phyloP scores from a whole-genome alignment of 2,113 vertebrate species.

The Rhegmatorhina hoffmannsi region DNA sequence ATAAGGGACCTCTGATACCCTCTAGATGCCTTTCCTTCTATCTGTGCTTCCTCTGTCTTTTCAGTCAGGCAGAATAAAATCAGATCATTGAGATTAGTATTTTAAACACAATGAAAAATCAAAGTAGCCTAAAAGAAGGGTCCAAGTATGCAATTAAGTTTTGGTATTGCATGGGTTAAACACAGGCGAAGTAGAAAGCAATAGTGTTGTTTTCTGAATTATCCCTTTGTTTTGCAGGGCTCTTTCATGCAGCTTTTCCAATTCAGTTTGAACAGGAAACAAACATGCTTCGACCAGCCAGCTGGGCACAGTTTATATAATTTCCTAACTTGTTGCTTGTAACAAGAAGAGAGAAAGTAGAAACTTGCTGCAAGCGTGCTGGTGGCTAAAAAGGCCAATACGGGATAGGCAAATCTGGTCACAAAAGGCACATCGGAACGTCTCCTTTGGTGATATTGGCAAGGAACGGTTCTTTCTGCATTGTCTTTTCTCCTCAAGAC shows the following conservation, averaged over 20 bases:
- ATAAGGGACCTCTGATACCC: conserved; percentile 20
- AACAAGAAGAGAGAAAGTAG: too few species aligned
- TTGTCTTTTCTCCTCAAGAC: too few species aligned
- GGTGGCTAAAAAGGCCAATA: too few species aligned
- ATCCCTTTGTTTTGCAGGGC: not conserved
- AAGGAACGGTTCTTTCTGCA: too few species aligned
- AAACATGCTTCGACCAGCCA: too few species aligned
- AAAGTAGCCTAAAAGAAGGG: not conserved
- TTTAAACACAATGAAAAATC: not conserved
- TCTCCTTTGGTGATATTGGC: too few species aligned
- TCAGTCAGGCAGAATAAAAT: not conserved
- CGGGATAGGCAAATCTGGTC: too few species aligned
- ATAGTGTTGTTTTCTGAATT: not conserved
- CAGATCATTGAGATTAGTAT: not conserved
- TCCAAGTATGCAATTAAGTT: not conserved
- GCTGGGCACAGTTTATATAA: too few species aligned
- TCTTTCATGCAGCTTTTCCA: not conserved
- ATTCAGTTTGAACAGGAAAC: not conserved
- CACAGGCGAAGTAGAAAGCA: not conserved
- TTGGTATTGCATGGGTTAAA: not conserved
- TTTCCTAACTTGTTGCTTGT: too few species aligned
- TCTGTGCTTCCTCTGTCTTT: not conserved
- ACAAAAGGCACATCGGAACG: too few species aligned
- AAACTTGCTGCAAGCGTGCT: too few species aligned
- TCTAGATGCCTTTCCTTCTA: not conserved